Evolutionary conservation across 1,140 invertebrate species (phyloP), one percentile per base, ranked within the genome.

Genomic region (Pseudomyrmex pallidus): DNA sequence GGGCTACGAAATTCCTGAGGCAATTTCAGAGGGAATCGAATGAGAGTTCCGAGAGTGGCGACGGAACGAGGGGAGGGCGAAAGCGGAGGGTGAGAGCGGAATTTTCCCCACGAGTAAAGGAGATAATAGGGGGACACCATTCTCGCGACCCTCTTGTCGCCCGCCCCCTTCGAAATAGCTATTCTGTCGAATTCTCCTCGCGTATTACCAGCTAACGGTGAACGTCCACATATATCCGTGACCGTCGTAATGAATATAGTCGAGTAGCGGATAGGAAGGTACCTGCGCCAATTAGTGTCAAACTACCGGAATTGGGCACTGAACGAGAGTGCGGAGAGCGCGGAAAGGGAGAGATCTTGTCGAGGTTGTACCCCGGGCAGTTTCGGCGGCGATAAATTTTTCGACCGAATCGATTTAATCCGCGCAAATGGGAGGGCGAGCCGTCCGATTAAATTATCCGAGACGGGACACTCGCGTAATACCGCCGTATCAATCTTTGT

Each of bases 111-210:
- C 20, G 66, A 80, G 66, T 59, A 50, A 50, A 70, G 76, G 76
- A 70, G 76, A 80, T 80, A 80, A 80, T 80, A 80, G 76, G 66
- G 66, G 15, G 25, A 13, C 35, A 61, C 62, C 50, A 15, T 52
- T 50, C 73, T 35, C 13, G n/a, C 62, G 64, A 35, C 54, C 44
- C 76, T 25, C 66, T 35, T 54, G 44, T 48, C 48, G 12, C 64
- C 64, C 66, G 13, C 35, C 35, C 5, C 5, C 35, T 25, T 35
- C 54, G 76, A 80, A 80, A 78, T 70, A 62, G 76, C 76, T 70
- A 70, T 80, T 80, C 76, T 70, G 76, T 80, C 66, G 76, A 80
- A 80, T 80, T 54, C 66, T 70, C 76, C 76, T 64, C 76, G 76
- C 76, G 64, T 80, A 80, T 70, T 80, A 80, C 54, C 76, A 80